Conservation (phyloP, 2,797 vertebrate species). For the Semotilus atromaculatus region DNA sequence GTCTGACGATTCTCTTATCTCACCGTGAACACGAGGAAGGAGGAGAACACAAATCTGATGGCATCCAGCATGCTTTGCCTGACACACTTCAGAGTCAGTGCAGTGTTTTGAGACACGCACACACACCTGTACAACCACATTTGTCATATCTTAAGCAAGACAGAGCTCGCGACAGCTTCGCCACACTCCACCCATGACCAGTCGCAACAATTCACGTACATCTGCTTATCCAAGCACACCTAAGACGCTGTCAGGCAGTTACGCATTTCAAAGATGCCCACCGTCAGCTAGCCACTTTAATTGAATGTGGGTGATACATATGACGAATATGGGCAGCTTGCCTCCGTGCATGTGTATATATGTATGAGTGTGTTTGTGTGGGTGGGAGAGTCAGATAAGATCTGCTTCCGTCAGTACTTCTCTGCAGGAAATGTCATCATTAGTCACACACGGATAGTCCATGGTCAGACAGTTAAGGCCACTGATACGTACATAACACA, state of each 20-base stretch:
- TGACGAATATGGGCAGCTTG: slow-evolving; percentile 43
- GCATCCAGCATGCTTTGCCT: slow-evolving; percentile 24
- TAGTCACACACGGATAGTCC: slow-evolving; percentile 43
- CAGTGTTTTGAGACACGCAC: not conserved
- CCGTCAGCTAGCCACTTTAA: slow-evolving; percentile 41
- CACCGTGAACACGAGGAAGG: slow-evolving; percentile 26
- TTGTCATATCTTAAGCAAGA: slow-evolving; percentile 29
- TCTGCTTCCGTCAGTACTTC: slow-evolving; percentile 32
- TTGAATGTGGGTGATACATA: slow-evolving; percentile 42
- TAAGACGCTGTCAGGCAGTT: slow-evolving; percentile 36
- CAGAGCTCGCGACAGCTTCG: slow-evolving; percentile 28
- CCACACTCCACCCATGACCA: slow-evolving; percentile 26
- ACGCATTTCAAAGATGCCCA: slow-evolving; percentile 34
- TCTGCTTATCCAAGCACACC: slow-evolving; percentile 51
- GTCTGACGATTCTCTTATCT: slow-evolving; percentile 36
- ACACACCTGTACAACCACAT: not conserved
- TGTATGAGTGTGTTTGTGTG: slow-evolving; percentile 39
- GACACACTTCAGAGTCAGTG: slow-evolving; percentile 35
- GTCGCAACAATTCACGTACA: slow-evolving; percentile 30
- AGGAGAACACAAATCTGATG: slow-evolving; percentile 43
- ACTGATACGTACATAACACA: slow-evolving; percentile 40
- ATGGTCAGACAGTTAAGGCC: slow-evolving; percentile 28
- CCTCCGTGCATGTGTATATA: slow-evolving; percentile 18
- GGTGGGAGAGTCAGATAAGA: slow-evolving; percentile 20
- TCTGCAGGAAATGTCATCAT: slow-evolving; percentile 53